Conservation (phyloP, 2,797 vertebrate genomes). For the Poecilia wingei region DNA sequence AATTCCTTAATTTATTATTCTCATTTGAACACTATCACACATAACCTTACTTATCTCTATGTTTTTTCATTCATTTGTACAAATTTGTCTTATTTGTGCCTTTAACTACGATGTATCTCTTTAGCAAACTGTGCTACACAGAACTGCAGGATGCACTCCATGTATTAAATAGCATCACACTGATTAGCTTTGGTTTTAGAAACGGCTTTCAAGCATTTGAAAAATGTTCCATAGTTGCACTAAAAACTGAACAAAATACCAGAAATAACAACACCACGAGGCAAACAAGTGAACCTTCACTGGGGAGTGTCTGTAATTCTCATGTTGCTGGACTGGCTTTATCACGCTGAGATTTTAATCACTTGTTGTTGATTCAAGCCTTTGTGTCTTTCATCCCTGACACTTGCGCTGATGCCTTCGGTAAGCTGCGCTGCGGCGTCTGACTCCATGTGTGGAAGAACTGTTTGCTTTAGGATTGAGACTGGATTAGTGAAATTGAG, state of each 20-base stretch:
- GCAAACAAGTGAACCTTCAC: conserved; percentile 23
- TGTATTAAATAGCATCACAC: background rate
- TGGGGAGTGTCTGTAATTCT: conserved; percentile 39
- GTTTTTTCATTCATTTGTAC: background rate
- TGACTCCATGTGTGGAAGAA: conserved; percentile 28
- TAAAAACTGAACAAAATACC: background rate
- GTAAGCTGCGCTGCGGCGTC: conserved; percentile 42
- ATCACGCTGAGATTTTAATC: conserved; percentile 64
- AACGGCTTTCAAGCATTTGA: background rate
- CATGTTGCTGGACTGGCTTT: conserved; percentile 50
- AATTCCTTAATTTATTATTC: background rate
- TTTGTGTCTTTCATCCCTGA: conserved; percentile 72
- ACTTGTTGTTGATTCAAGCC: conserved; percentile 75
- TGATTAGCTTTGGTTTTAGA: background rate
- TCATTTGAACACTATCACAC: background rate
- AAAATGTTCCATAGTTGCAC: background rate
- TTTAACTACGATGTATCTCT: background rate
- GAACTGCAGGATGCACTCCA: background rate
- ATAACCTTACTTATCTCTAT: too few relatives aligned
- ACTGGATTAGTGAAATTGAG: conserved; percentile 48
- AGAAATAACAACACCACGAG: background rate
- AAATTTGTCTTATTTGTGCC: background rate
- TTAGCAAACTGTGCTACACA: background rate
- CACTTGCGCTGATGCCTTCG: conserved; percentile 63
- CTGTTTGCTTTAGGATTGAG: conserved; percentile 59